Conservation (phyloP, 1,140 invertebrate genomes). For the Andricus grossulariae region DNA sequence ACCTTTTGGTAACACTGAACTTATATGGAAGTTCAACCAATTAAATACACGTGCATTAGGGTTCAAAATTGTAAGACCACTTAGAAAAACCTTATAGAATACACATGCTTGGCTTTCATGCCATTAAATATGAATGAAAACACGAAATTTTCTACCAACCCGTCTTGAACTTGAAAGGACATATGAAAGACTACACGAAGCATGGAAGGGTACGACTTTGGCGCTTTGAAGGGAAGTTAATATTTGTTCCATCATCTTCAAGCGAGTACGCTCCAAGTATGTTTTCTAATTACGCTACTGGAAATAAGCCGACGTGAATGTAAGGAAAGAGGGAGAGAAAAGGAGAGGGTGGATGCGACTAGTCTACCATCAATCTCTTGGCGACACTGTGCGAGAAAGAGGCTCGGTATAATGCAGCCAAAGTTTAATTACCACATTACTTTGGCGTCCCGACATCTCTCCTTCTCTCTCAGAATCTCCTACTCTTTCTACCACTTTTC, state of each 20-base stretch:
- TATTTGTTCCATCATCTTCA: constrained; percentile 10
- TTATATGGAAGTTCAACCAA: neutral
- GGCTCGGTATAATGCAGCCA: constrained; percentile 65
- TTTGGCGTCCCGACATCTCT: constrained; percentile 54
- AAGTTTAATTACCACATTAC: constrained; percentile 75
- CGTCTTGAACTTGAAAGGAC: neutral
- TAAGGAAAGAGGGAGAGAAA: constrained; percentile 39
- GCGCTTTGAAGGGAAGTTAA: constrained; percentile 4
- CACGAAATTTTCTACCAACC: neutral
- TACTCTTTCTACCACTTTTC: constrained; percentile 30
- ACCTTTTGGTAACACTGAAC: constrained; percentile 9
- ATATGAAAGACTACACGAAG: neutral
- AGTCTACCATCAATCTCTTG: constrained; percentile 64
- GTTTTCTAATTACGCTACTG: constrained; percentile 32
- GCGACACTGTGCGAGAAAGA: constrained; percentile 53
- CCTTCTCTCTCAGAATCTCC: constrained; percentile 50
- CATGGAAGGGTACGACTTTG: constrained; percentile 1
- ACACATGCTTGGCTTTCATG: neutral
- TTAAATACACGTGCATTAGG: neutral
- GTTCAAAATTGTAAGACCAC: no score
- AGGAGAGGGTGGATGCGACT: constrained; percentile 42
- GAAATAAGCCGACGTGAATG: constrained; percentile 38
- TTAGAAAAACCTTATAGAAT: no score
- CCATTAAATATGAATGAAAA: neutral
- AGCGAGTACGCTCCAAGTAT: constrained; percentile 3